phyloP scores from a whole-genome alignment of 2,888 invertebrate species.

The Nematopogon swammerdamellus region DNA sequence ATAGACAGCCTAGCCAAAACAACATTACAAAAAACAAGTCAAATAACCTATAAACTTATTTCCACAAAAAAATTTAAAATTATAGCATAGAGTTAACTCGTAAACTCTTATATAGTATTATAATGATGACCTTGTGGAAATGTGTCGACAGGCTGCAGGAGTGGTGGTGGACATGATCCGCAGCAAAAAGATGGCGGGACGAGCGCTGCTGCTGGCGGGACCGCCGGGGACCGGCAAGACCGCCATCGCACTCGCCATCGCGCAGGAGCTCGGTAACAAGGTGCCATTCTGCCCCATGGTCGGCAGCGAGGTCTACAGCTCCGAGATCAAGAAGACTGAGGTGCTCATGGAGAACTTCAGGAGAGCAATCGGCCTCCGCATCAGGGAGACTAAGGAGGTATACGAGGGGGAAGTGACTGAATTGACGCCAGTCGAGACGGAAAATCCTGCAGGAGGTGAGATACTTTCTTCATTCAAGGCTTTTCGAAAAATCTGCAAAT shows the following conservation, averaged over 20 bases:
- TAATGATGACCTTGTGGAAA: no score
- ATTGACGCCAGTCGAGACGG: conserved; percentile 95
- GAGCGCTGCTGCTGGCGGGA: conserved; percentile 91
- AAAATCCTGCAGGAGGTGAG: conserved; percentile 89
- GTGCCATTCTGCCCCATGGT: conserved; percentile 90
- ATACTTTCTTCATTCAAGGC: no score
- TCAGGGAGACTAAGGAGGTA: conserved; percentile 96
- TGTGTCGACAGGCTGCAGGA: conserved; percentile 91
- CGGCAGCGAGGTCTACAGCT: conserved; percentile 93
- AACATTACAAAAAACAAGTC: no score
- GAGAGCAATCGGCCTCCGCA: conserved; percentile 92
- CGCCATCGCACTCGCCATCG: conserved; percentile 95
- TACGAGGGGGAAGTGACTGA: conserved; percentile 99
- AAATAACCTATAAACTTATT: no score
- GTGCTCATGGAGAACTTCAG: conserved; percentile 99
- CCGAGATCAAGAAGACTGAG: conserved; percentile 99
- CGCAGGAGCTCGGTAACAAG: conserved; percentile 96
- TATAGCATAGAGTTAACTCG: no score
- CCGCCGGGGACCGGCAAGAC: conserved; percentile 98
- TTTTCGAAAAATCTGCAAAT: no score
- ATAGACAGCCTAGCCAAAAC: no score
- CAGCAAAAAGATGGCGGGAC: conserved; percentile 95
- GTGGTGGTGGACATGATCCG: conserved; percentile 95
- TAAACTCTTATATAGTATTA: no score
- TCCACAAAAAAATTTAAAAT: no score